Evolutionary conservation across 2,113 vertebrate species (phyloP).

Genomic region (Tetrax tetrax): DNA sequence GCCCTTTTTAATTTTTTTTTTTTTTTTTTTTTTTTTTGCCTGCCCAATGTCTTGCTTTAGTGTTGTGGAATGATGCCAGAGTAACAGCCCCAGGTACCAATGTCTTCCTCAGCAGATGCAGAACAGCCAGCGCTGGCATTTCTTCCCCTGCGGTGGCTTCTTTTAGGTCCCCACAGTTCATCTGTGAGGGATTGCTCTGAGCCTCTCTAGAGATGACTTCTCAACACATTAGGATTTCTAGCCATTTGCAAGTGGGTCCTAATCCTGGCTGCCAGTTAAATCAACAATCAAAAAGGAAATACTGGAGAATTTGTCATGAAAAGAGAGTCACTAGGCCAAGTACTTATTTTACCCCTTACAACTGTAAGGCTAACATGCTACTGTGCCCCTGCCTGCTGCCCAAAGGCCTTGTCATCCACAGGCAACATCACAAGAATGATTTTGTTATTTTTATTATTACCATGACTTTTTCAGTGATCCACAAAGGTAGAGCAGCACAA

Average conservation of each 20-base stretch:
- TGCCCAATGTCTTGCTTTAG: not conserved
- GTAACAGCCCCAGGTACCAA: not conserved
- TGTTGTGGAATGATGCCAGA: not conserved
- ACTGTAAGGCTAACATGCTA: not conserved
- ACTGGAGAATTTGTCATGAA: not conserved
- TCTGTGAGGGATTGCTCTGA: not conserved
- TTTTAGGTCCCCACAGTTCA: not conserved
- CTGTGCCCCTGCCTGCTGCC: not conserved
- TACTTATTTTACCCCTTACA: not conserved
- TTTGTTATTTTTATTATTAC: not conserved
- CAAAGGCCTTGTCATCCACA: not conserved
- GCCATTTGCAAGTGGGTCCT: not conserved
- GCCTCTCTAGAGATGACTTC: not conserved
- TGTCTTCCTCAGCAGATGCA: not conserved
- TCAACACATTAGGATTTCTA: not conserved
- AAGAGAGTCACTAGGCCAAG: not conserved
- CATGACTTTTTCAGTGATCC: not conserved
- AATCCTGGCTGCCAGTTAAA: not conserved
- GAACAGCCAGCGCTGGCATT: not conserved
- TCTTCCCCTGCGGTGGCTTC: not conserved
- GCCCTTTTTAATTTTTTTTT: fast-evolving
- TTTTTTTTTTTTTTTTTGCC: not conserved
- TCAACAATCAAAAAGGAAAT: not conserved
- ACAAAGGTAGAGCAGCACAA: not conserved
- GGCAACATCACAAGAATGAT: not conserved